These are phyloP conservation scores for Phenganax stokvisi DNA, from an alignment of 92 coral and sea anemone genomes.

Conservation along the genomic window DNA sequence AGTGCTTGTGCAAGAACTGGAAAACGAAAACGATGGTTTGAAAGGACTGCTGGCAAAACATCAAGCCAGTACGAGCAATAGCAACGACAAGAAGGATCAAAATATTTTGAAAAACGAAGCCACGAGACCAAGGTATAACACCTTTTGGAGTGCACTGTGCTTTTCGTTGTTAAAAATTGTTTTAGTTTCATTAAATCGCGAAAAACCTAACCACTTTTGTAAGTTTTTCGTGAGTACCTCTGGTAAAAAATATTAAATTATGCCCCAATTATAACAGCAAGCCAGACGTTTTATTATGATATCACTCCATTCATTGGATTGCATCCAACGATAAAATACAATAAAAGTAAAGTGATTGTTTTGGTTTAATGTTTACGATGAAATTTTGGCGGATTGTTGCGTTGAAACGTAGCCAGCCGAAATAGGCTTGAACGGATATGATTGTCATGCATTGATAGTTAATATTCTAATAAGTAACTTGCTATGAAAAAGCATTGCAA, in stretches of 20 bases:
- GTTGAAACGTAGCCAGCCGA: not conserved
- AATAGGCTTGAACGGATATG: conserved; percentile 8
- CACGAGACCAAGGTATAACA: not conserved
- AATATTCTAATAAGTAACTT: not conserved
- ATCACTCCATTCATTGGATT: not conserved
- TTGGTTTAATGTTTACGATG: not conserved
- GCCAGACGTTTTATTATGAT: not conserved
- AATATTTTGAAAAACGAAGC: not conserved
- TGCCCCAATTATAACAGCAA: not conserved
- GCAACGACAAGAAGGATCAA: conserved; percentile 1
- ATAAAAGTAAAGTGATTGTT: not conserved
- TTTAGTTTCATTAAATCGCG: not conserved
- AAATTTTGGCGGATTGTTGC: not conserved
- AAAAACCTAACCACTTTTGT: not conserved
- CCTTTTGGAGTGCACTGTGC: not conserved
- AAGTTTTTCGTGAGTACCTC: not conserved
- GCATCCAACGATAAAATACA: not conserved
- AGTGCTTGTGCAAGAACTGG: conserved; percentile 21
- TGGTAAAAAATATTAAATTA: not conserved
- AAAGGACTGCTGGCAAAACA: conserved; percentile 10
- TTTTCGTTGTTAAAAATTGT: not conserved
- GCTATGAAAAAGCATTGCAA: not conserved
- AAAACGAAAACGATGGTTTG: conserved; percentile 34
- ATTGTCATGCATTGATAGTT: conserved; percentile 1
- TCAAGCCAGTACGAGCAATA: not conserved